phyloP scores from a whole-genome alignment of 2,113 vertebrate species.

The Polyodon spathula region DNA sequence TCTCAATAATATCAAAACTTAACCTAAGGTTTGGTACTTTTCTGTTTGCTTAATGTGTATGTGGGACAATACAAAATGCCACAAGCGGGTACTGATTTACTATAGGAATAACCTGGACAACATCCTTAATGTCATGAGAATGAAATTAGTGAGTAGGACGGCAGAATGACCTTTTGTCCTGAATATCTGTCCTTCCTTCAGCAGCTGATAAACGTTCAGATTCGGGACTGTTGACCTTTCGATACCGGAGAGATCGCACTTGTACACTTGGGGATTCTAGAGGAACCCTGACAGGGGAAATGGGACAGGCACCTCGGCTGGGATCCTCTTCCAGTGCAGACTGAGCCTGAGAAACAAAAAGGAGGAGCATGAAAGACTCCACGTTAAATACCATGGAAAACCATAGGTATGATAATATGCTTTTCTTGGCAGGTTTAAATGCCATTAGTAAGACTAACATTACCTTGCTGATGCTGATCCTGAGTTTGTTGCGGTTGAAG shows the following conservation, averaged over 20 bases:
- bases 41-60: background rate
- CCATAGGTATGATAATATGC: too few relatives aligned
- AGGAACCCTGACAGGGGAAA: slow-evolving; percentile 69
- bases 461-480: slow-evolving; percentile 97
- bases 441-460: background rate
- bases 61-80: background rate
- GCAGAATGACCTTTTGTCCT: slow-evolving; percentile 70
- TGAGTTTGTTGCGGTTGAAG: slow-evolving; percentile 95
- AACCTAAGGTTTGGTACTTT: too few relatives aligned
- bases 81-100: background rate
- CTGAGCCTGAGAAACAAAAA: slow-evolving; percentile 50
- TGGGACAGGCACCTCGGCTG: slow-evolving; percentile 66
- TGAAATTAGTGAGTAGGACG: background rate
- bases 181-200: slow-evolving; percentile 71
- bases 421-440: too few relatives aligned
- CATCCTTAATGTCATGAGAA: background rate
- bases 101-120: background rate
- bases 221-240: slow-evolving; percentile 83
- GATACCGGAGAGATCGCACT: slow-evolving; percentile 76
- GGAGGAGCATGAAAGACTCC: background rate
- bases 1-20: too few relatives aligned
- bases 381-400: background rate
- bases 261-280: slow-evolving; percentile 78
- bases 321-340: slow-evolving; percentile 81
- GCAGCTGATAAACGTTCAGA: slow-evolving; percentile 81